Evolutionary conservation across 1,140 invertebrate genomes (phyloP), one percentile per base, ranked within the genome.

Genomic region (Oncopodura yosiiana): DNA sequence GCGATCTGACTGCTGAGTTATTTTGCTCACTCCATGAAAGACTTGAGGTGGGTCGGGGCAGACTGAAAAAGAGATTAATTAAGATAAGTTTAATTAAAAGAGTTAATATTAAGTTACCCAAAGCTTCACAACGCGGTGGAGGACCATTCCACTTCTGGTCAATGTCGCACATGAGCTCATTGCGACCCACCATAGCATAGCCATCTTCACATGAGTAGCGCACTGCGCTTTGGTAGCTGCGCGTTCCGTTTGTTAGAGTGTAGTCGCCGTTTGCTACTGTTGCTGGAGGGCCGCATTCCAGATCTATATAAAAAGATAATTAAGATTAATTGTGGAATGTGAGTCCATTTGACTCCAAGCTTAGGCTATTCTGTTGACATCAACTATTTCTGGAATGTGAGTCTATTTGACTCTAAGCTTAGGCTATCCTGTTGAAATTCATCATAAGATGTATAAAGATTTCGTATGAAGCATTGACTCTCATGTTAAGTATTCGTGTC

Each of bases 91-190:
- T 16, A 11, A 11, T n/a, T 38, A 38, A n/a, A 38, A 11, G 4
- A 38, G 18, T n/a, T 38, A 11, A 23, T 19, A 38, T 3, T 38
- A 3, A 48, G 4, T n/a, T 44, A 75, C 72, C 74, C 73, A 86
- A n/a, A 83, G 80, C 37, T 68, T 90, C 84, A 67, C 88, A 92
- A 62, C 83, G 73, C 4, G 90, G 89, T 52, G 90, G 90, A 24
- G 89, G 89, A 44, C 89, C 90, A 67, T 94, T 91, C 90, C 90
- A 94, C 49, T 86, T 77, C 66, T 89, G 87, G 66, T 94, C 89
- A 63, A 92, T 84, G 69, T 94, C 90, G 67, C 90, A 94, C 4
- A 85, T 84, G 2, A 94, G 72, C 58, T 85, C 76, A 1, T 84
- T 81, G 26, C 88, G 76, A 58, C 81, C 81, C 29, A 84, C 80